These are phyloP conservation scores for Brachyhypopomus occidentalis DNA, from an alignment of 2,113 vertebrate species.

Conservation along the genomic window DNA sequence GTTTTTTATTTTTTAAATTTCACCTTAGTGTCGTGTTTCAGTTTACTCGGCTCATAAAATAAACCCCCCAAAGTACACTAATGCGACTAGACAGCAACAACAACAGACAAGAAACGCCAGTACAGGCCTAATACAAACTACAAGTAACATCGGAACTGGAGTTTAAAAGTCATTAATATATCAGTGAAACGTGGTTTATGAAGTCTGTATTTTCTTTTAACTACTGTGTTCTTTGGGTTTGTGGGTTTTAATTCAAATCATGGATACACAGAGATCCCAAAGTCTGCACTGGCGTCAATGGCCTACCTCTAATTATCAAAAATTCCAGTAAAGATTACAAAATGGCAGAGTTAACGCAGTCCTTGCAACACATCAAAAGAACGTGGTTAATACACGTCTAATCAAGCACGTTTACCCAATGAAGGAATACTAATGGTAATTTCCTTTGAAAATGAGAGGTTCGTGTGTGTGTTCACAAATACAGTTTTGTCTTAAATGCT, in stretches of 20 bases:
- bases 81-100: neutral
- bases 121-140: too few species aligned
- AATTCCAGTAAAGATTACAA: neutral
- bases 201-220: neutral
- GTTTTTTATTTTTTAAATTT: conserved; percentile 48
- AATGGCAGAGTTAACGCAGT: neutral
- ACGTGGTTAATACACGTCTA: neutral
- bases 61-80: neutral
- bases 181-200: neutral
- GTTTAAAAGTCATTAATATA: neutral
- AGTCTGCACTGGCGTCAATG: neutral
- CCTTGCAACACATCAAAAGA: neutral
- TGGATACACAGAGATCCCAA: too few species aligned
- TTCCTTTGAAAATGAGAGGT: neutral
- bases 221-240: neutral
- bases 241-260: neutral
- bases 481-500: neutral
- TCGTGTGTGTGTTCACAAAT: neutral
- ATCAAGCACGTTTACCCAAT: neutral
- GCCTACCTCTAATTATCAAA: neutral
- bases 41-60: neutral
- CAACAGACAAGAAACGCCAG: neutral
- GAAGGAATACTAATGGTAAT: neutral
- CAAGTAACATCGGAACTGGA: neutral
- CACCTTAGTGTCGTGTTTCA: neutral